Base-by-base conservation (phyloP, 2,888 invertebrate species). In the Marronus borbonicus region DNA sequence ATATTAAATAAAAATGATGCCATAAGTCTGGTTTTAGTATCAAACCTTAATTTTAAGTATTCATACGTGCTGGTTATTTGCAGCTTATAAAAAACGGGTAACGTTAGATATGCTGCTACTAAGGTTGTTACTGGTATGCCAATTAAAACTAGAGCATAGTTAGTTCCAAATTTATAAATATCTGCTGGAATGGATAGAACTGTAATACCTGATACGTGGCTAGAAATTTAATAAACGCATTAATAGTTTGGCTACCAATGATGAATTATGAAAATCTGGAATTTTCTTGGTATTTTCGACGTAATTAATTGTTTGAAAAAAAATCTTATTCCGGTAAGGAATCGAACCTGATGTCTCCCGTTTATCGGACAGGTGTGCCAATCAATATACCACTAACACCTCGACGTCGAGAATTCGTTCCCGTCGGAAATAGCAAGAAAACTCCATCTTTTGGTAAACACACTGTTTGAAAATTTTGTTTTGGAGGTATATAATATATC, bases 141-240 rank as follows among this genome's bases (percentile, higher is more conserved):
- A 5, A 91, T 80, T 52, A 87, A 83, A 31, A 88, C 86, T 28
- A 89, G 86, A 76, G 88, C 87, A 84, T 94, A 94, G 82, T 92
- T 92, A 0, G 93, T 92, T 3, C 95, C 95, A 85, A 92, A 92
- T 44, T 91, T 89, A 85, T 95, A 95, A 81, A 94, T 92, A 85
- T 95, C 95, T 0, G 94, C 92, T 0, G 95, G 94, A 10, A 94
- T 91, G 0, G 94, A 95, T 10, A 95, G 89, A 10, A 95, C 88
- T 0, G 94, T 94, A 65, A 95, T 92, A 49, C 94, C 94, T 3
- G 94, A 94, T 83, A 94, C 88, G 81, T 94, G 93, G 84, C 94
- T 94, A 87, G 60, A 89, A 87, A 76, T 66, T 49, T 10, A 39
- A 17, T 31, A 28, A 62, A 62, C 39, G 24, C 1, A 24, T 60